Percentiles rank a stretch among this genome's conserved stretches.
These are phyloP conservation scores for Centroberyx gerrardi DNA, from an alignment of 2,797 vertebrate genomes.

Conservation along the genomic window DNA sequence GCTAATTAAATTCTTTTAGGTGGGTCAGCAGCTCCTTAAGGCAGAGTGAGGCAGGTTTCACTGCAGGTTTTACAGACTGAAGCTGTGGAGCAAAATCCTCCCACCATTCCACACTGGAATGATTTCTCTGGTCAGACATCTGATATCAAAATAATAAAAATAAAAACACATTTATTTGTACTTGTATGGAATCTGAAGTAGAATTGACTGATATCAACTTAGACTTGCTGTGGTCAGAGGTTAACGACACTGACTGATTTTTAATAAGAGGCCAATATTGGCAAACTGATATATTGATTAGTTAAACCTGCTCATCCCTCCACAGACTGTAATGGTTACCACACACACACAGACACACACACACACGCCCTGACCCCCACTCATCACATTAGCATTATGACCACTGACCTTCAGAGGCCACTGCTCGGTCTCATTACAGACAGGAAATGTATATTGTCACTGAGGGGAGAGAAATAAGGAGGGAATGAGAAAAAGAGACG, in stretches of 20 bases:
- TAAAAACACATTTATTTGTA: not conserved
- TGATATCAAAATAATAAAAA: not conserved
- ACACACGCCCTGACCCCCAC: constrained; percentile 13
- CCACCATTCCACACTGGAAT: too few relatives aligned
- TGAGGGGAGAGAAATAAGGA: not conserved
- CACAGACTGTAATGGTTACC: not conserved
- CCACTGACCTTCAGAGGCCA: constrained; percentile 40
- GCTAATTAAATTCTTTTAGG: too few relatives aligned
- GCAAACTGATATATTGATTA: not conserved
- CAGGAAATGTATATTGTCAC: constrained; percentile 32
- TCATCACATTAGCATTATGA: constrained; percentile 35
- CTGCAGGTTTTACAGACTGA: too few relatives aligned
- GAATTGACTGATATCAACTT: too few relatives aligned
- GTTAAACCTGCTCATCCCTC: not conserved
- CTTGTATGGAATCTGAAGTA: not conserved
- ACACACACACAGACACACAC: constrained; percentile 12
- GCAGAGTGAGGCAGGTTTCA: too few relatives aligned
- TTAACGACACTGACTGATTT: too few relatives aligned
- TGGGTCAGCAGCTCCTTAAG: too few relatives aligned
- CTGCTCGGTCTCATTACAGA: constrained; percentile 54
- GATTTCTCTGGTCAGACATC: too few relatives aligned
- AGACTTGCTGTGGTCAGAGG: too few relatives aligned
- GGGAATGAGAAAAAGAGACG: not conserved
- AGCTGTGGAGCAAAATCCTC: too few relatives aligned
- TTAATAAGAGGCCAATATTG: not conserved